phyloP scores from a whole-genome alignment of 2,113 vertebrate species.

The Percina caprodes region DNA sequence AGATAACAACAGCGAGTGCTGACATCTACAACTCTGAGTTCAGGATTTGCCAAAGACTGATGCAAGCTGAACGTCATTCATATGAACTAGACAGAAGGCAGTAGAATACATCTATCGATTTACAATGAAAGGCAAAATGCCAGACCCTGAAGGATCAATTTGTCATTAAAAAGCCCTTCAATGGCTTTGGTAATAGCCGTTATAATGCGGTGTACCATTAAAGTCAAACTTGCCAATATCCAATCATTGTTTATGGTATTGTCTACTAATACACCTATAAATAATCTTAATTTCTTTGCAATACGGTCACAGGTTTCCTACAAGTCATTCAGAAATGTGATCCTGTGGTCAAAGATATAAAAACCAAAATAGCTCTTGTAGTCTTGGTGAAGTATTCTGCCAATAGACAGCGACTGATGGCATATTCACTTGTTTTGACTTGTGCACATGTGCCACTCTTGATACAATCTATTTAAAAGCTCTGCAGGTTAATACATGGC shows the following conservation, averaged over 20 bases:
- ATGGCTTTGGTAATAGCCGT: not conserved
- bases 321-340: not conserved
- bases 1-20: not conserved
- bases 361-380: not conserved
- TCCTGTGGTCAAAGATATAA: not conserved
- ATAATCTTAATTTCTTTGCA: slow-evolving; percentile 18
- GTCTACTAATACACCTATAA: not conserved
- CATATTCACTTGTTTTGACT: not conserved
- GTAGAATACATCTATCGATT: not conserved
- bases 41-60: too few species aligned
- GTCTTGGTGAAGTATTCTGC: not conserved
- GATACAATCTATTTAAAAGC: not conserved
- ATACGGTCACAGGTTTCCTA: not conserved
- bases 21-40: not conserved
- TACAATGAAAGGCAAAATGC: slow-evolving; percentile 9
- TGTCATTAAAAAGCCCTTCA: not conserved
- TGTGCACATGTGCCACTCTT: not conserved
- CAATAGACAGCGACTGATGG: not conserved
- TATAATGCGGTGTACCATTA: slow-evolving; percentile 1
- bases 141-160: not conserved
- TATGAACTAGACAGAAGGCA: too few species aligned
- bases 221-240: slow-evolving; percentile 15
- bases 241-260: slow-evolving; percentile 32
- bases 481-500: not conserved
- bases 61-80: too few species aligned